Conservation (phyloP, 2,113 vertebrate genomes). For the Myiopsitta monachus region DNA sequence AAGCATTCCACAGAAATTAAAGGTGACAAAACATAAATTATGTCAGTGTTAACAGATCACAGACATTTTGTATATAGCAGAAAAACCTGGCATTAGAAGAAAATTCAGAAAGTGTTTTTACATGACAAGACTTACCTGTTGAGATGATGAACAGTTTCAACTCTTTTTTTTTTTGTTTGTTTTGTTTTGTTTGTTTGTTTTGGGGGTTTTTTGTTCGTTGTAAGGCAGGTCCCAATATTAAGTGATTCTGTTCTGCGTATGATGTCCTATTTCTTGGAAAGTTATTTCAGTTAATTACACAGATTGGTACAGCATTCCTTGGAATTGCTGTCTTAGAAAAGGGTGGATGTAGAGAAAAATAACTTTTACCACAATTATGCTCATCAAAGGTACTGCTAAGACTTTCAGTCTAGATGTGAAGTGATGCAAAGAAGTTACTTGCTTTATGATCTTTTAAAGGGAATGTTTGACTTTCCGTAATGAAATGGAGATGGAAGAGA, state of each 20-base stretch:
- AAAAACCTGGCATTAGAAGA: not conserved
- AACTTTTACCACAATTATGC: not conserved
- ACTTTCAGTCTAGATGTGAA: not conserved
- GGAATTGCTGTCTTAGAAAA: not conserved
- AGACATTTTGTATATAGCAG: not conserved
- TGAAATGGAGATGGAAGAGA: not conserved
- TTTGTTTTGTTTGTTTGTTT: not conserved
- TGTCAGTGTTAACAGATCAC: not conserved
- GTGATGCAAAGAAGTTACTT: not conserved
- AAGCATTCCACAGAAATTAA: not conserved
- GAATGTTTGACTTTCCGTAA: slow-evolving; percentile 57
- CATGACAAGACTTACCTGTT: accelerated
- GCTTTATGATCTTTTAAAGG: slow-evolving; percentile 63
- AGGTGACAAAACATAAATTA: not conserved
- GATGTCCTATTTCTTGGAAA: not conserved
- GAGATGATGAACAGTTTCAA: not conserved
- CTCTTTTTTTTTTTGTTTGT: accelerated
- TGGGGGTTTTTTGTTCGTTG: too few relatives aligned
- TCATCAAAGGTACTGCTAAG: not conserved
- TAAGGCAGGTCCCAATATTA: not conserved
- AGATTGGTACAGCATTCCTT: not conserved
- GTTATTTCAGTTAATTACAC: not conserved
- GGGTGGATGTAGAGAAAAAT: not conserved
- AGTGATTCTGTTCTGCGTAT: not conserved
- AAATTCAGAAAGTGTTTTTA: not conserved